phyloP scores from a whole-genome alignment of 2,888 invertebrate genomes.

The Chymomyza caudatula region DNA sequence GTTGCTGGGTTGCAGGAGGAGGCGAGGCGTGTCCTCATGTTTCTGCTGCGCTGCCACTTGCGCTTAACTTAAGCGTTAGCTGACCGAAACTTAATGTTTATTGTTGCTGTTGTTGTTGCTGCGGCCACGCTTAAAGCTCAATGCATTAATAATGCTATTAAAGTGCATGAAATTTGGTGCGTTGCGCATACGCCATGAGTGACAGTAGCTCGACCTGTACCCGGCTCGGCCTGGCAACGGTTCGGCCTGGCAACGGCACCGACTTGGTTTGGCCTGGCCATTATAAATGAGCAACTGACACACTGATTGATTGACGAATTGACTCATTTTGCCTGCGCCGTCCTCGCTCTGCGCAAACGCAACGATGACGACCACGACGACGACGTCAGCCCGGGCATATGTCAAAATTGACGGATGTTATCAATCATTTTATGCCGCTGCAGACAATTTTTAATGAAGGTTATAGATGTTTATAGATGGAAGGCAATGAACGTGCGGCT shows the following conservation, averaged over 20 bases:
- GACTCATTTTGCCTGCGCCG: conserved; percentile 51
- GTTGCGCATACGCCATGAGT: conserved; percentile 59
- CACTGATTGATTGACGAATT: conserved; percentile 71
- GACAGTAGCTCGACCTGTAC: conserved; percentile 44
- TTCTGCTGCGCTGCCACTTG: background rate
- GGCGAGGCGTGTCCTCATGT: background rate
- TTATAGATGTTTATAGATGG: conserved; percentile 65
- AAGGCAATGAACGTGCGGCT: conserved; percentile 8
- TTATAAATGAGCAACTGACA: conserved; percentile 69
- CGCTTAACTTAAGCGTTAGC: too few species aligned
- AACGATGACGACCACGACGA: conserved; percentile 6
- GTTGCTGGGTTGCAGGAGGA: background rate
- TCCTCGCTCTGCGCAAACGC: background rate
- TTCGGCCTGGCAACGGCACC: background rate
- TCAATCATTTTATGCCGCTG: conserved; percentile 70
- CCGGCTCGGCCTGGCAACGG: background rate
- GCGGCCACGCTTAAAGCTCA: background rate
- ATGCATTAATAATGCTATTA: conserved; percentile 63
- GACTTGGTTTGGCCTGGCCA: conserved; percentile 3
- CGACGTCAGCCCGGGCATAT: conserved; percentile 47
- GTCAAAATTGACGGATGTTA: conserved; percentile 73
- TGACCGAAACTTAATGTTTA: background rate
- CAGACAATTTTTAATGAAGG: conserved; percentile 72
- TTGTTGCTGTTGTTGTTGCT: background rate
- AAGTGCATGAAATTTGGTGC: conserved; percentile 15